Conservation (phyloP, 2,797 vertebrate genomes). For the Oryzias dopingdopingensis region DNA sequence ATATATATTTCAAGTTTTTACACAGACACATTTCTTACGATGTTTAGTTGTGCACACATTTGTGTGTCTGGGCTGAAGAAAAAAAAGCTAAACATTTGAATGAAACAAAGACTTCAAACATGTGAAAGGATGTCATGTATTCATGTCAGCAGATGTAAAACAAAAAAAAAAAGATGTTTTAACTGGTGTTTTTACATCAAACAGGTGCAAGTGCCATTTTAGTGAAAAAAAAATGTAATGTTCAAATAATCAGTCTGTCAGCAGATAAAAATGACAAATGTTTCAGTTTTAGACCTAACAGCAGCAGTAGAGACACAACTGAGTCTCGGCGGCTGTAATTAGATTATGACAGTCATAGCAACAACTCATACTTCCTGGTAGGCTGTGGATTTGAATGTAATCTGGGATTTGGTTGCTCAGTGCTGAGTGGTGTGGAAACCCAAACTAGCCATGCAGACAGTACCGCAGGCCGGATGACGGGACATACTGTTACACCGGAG, state of each 20-base stretch:
- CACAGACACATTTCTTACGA: no score
- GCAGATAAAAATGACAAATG: neutral
- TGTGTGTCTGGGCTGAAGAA: no score
- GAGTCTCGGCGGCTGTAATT: conserved; percentile 48
- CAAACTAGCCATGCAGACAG: conserved; percentile 42
- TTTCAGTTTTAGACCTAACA: conserved; percentile 3
- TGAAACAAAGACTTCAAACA: no score
- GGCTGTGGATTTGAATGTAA: conserved; percentile 70
- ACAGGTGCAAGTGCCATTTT: no score
- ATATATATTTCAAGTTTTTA: no score
- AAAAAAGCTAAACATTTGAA: no score
- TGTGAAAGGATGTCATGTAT: no score
- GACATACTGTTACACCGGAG: conserved; percentile 8
- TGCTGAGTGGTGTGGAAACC: conserved; percentile 71
- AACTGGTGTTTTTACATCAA: no score
- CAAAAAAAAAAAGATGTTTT: no score
- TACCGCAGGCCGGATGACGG: neutral
- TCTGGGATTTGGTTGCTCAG: conserved; percentile 73
- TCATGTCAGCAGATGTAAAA: no score
- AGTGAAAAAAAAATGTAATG: no score
- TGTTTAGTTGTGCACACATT: no score
- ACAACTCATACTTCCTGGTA: conserved; percentile 60
- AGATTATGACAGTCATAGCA: conserved; percentile 62
- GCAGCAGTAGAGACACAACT: neutral
- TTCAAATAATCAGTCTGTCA: neutral